phyloP scores from a whole-genome alignment of 1,140 invertebrate genomes.

The Mizuhopecten yessoensis region DNA sequence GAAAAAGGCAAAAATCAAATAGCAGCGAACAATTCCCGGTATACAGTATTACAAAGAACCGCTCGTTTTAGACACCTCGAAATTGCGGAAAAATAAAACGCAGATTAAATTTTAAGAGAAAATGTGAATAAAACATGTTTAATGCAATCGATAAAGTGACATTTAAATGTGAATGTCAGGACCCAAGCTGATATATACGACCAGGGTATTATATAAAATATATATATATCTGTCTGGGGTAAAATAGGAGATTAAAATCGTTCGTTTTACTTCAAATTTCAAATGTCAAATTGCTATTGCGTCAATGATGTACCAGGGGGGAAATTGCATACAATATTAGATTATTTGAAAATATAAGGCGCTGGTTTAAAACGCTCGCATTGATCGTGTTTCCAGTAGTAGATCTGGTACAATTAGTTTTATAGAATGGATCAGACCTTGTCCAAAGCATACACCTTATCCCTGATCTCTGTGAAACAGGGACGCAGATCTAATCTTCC shows the following conservation, averaged over 20 bases:
- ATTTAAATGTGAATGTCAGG: no score
- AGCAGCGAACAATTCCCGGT: no score
- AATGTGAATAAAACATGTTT: neutral
- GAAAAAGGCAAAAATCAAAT: no score
- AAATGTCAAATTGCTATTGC: slow-evolving; percentile 20
- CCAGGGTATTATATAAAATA: neutral
- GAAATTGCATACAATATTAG: neutral
- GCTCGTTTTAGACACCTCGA: no score
- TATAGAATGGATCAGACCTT: neutral
- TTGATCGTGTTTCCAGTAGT: neutral
- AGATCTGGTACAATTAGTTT: neutral
- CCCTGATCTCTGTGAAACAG: neutral
- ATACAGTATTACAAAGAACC: no score
- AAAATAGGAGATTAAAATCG: neutral
- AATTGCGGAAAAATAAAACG: no score
- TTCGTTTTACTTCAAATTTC: slow-evolving; percentile 14
- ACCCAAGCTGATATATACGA: neutral
- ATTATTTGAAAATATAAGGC: neutral
- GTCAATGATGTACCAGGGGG: neutral
- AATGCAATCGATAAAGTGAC: neutral
- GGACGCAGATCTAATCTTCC: neutral
- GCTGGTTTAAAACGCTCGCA: neutral
- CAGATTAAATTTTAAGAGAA: no score
- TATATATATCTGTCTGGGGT: neutral
- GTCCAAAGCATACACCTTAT: neutral